These are phyloP conservation scores for Antheraea pernyi DNA, from an alignment of 1,140 invertebrate species.

Conservation along the genomic window DNA sequence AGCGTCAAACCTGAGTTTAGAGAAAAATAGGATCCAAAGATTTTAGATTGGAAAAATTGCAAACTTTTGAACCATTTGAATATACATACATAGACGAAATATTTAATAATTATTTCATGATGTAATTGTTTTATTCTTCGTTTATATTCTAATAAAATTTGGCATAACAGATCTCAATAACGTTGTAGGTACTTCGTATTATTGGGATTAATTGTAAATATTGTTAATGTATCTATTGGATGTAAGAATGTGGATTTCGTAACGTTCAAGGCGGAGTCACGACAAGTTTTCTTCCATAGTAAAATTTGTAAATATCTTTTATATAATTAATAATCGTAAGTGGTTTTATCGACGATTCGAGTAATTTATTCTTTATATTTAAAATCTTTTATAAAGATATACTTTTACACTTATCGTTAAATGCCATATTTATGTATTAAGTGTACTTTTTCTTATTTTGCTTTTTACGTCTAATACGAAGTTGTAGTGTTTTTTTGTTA, in stretches of 20 bases:
- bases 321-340: constrained; percentile 57
- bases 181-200: constrained; percentile 47
- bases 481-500: constrained; percentile 29
- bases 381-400: constrained; percentile 67
- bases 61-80: neutral
- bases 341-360: constrained; percentile 67
- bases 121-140: constrained; percentile 43
- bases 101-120: neutral
- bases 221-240: constrained; percentile 55
- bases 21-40: constrained; percentile 64
- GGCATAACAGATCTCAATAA: constrained; percentile 62
- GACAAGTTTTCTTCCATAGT: constrained; percentile 75
- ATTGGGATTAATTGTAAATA: constrained; percentile 75
- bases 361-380: constrained; percentile 71
- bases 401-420: constrained; percentile 73
- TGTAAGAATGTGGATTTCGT: constrained; percentile 59
- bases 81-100: neutral
- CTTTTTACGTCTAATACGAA: constrained; percentile 34
- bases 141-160: constrained; percentile 47
- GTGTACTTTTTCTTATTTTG: constrained; percentile 52
- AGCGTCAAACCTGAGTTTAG: constrained; percentile 78
- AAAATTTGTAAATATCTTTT: constrained; percentile 76
- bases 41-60: constrained; percentile 13
- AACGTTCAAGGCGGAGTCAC: constrained; percentile 48
- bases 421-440: constrained; percentile 76